Conservation (phyloP, 2,113 vertebrate genomes). For the Dasyurus viverrinus region DNA sequence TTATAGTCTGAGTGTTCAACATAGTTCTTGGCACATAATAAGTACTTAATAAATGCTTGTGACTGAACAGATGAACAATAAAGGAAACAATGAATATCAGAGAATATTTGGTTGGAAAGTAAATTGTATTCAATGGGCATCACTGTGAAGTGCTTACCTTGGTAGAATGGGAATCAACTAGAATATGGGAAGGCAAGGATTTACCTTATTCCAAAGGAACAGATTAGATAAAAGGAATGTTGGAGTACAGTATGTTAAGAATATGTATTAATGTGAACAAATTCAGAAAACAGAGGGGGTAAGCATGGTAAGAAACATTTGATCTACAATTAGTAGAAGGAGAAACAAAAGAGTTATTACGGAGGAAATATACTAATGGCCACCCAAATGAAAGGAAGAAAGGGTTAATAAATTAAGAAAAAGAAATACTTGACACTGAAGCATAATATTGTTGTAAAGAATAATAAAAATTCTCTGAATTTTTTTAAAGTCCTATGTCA, state of each 20-base stretch:
- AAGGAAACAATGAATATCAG: background rate
- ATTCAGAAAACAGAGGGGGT: background rate
- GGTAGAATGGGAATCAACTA: background rate
- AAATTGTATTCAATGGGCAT: background rate
- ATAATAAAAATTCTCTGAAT: background rate
- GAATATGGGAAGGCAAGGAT: background rate
- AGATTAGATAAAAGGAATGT: background rate
- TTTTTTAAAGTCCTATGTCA: background rate
- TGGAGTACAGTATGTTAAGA: background rate
- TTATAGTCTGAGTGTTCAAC: background rate
- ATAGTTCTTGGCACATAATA: background rate
- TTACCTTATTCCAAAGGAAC: background rate
- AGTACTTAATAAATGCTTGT: background rate
- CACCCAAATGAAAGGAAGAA: background rate
- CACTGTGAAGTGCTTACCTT: background rate
- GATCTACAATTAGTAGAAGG: background rate
- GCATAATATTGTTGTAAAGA: background rate
- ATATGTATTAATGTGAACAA: background rate
- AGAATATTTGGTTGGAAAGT: background rate
- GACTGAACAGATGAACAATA: background rate
- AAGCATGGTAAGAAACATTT: background rate
- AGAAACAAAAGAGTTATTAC: background rate
- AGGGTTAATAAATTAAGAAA: background rate
- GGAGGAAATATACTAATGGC: background rate
- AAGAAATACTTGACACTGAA: background rate